Evolutionary conservation across 1,140 invertebrate species (phyloP), one percentile per base, ranked within the genome.

Genomic region (Bradynema listronoti): DNA sequence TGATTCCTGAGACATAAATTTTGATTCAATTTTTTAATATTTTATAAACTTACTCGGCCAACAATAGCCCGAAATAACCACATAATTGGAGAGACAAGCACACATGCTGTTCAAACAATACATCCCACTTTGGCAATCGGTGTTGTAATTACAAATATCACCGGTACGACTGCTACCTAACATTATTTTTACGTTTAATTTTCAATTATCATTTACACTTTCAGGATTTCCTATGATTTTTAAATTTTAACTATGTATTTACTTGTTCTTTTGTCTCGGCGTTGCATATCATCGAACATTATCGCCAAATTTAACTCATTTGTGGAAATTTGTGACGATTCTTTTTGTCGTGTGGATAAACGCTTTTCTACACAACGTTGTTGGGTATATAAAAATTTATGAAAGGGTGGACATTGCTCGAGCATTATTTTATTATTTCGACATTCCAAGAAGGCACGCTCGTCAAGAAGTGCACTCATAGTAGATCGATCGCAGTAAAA

Each of bases 21-120:
- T 3, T 22, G 34, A 7, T 14, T 41, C 3, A n/a, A 43, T 46
- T 45, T 11, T 34, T 41, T 4, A n/a, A 5, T 54, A 14, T 52
- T 16, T 4, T 19, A 45, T 16, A 45, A 63, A 22, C 50, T 16
- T 50, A 76, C 73, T 75, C 41, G 66, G 73, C 73, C 74, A 75
- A 50, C 72, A 75, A 52, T 77, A 77, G 19, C 72, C 71, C 3
- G 71, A 30, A 34, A 75, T 73, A 1, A 74, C 69, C 3, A 75
- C 74, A 61, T 75, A 77, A 55, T 75, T 66, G n/a, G 69, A 65
- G 16, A 75, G 43, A 42, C 72, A 75, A 22, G 56, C 75, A 32
- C 72, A 75, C 9, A 63, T 51, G 4, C 72, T 74, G 30, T 63
- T 72, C 4, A 75, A 77, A 39, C 72, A 74, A 47, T 73, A 74